Evolutionary conservation across 2,888 invertebrate species (phyloP).

Genomic region (Spialia ferax): DNA sequence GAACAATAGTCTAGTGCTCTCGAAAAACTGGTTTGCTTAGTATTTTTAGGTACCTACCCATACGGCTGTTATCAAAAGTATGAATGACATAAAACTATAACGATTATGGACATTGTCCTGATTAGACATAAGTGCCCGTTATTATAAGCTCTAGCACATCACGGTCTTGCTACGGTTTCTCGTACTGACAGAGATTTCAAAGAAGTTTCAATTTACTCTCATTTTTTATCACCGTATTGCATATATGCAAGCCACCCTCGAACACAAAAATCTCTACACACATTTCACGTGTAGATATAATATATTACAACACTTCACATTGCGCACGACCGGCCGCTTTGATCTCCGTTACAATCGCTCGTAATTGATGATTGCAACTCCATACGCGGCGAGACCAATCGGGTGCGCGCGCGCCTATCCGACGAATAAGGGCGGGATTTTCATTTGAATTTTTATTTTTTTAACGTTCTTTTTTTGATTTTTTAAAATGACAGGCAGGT

Average conservation of each 20-base stretch:
- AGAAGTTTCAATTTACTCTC: neutral
- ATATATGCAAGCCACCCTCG: slow-evolving; percentile 11
- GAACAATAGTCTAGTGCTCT: too few relatives aligned
- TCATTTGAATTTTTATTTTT: slow-evolving; percentile 20
- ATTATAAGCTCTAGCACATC: too few relatives aligned
- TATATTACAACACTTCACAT: slow-evolving; percentile 42
- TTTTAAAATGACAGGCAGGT: neutral
- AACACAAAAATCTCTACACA: slow-evolving; percentile 8
- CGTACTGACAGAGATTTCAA: neutral
- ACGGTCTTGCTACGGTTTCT: too few relatives aligned
- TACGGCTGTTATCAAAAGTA: too few relatives aligned
- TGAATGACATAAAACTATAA: too few relatives aligned
- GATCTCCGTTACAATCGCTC: slow-evolving; percentile 81
- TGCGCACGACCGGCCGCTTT: slow-evolving; percentile 75
- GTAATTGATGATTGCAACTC: slow-evolving; percentile 79
- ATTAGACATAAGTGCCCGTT: too few relatives aligned
- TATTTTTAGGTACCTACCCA: too few relatives aligned
- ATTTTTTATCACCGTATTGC: neutral
- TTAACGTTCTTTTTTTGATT: neutral
- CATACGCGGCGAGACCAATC: slow-evolving; percentile 63
- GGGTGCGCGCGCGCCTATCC: slow-evolving; percentile 52
- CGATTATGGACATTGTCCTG: too few relatives aligned
- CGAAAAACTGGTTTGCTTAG: too few relatives aligned
- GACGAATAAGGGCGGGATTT: slow-evolving; percentile 37
- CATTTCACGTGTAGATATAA: slow-evolving; percentile 20